These are phyloP conservation scores for Macrotrachela quadricornifera DNA, from an alignment of 1,140 invertebrate species.

Conservation along the genomic window DNA sequence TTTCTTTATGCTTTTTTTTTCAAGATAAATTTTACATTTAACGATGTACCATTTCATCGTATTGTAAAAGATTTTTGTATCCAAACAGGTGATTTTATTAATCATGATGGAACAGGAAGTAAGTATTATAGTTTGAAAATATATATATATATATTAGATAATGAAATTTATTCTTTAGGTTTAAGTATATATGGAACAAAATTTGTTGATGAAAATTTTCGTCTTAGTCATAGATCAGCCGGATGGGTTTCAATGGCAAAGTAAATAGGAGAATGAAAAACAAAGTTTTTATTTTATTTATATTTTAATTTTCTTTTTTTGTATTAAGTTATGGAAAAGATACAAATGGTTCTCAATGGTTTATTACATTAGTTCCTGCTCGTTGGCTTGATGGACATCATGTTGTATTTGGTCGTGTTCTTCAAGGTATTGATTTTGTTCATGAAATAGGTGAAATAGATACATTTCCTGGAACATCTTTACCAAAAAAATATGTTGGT, in stretches of 20 bases:
- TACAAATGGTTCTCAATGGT: conserved; percentile 29
- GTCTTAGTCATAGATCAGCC: conserved; percentile 16
- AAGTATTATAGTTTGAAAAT: background rate
- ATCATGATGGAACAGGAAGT: background rate
- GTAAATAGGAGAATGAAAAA: too few relatives aligned
- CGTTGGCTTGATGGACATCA: conserved; percentile 82
- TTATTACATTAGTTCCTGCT: conserved; percentile 38
- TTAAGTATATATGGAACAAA: conserved; percentile 70
- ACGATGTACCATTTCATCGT: conserved; percentile 34
- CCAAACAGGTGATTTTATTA: conserved; percentile 27
- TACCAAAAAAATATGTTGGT: conserved; percentile 4
- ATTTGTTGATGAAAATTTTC: conserved; percentile 36
- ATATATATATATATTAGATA: background rate
- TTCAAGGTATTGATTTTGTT: conserved; percentile 52
- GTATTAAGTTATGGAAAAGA: conserved; percentile 15
- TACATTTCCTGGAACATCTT: conserved; percentile 2
- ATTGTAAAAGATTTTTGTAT: conserved; percentile 62
- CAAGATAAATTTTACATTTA: background rate
- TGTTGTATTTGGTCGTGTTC: conserved; percentile 75
- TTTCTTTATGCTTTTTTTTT: too few relatives aligned
- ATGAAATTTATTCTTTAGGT: conserved; percentile 25
- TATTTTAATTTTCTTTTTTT: background rate
- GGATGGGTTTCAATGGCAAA: conserved; percentile 24
- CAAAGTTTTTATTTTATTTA: background rate
- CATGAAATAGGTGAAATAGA: conserved; percentile 5